Percentiles rank a stretch among this genome's conserved stretches.
These are phyloP conservation scores for Dolomedes plantarius DNA, from an alignment of 2,888 invertebrate genomes.

Conservation along the genomic window DNA sequence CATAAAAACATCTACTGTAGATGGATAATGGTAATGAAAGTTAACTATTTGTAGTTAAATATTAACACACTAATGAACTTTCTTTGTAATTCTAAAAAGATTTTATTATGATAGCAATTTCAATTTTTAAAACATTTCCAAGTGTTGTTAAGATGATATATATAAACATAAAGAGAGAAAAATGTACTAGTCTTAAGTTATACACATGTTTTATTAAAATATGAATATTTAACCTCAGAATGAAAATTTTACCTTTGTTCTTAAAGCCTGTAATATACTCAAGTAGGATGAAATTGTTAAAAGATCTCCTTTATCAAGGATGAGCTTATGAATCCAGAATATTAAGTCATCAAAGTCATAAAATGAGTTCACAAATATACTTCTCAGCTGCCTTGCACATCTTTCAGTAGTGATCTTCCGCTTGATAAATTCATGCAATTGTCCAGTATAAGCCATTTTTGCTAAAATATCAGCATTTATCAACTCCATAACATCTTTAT, in stretches of 20 bases:
- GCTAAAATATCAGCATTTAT: conserved; percentile 81
- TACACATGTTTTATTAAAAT: too few species aligned
- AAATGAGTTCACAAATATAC: background rate
- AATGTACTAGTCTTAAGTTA: too few species aligned
- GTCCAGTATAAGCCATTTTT: conserved; percentile 81
- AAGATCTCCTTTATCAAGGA: background rate
- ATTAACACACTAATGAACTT: too few species aligned
- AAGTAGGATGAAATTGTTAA: conserved; percentile 79
- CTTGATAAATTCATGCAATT: conserved; percentile 83
- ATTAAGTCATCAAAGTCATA: background rate
- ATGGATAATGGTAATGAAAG: too few species aligned
- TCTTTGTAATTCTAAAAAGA: too few species aligned
- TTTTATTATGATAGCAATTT: too few species aligned
- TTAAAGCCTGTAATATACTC: conserved; percentile 84
- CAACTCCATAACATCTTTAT: conserved; percentile 82
- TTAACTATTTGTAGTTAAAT: too few species aligned
- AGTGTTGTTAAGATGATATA: too few species aligned
- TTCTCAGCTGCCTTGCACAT: conserved; percentile 80
- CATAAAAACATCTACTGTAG: too few species aligned
- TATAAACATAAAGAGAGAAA: too few species aligned
- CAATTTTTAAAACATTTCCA: too few species aligned
- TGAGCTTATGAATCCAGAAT: background rate
- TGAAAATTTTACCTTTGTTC: conserved; percentile 78
- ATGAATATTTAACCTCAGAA: too few species aligned
- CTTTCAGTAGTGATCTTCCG: conserved; percentile 84